Conservation (phyloP, 2,797 vertebrate genomes). For the Micromesistius poutassou region DNA sequence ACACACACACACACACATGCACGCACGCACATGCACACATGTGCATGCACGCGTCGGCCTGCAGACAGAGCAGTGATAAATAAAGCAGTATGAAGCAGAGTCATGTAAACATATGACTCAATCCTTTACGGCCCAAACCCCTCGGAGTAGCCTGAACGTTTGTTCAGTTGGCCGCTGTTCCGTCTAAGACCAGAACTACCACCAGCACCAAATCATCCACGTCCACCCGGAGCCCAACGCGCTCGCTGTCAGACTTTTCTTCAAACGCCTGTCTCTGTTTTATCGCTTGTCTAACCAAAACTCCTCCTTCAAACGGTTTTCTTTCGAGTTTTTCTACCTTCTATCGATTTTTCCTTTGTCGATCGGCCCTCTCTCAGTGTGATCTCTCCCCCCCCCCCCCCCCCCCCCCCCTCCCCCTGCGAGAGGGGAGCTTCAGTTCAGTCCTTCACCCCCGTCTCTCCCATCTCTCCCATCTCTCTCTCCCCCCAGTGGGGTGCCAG, state of each 20-base stretch:
- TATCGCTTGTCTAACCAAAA: no score
- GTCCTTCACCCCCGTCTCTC: background rate
- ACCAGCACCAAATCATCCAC: background rate
- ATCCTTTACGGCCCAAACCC: background rate
- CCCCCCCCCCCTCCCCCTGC: no score
- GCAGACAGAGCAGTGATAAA: background rate
- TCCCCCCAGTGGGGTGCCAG: background rate
- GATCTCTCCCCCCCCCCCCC: background rate
- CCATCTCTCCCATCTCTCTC: no score
- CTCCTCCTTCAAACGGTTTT: background rate
- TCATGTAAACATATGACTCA: background rate
- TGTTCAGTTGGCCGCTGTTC: background rate
- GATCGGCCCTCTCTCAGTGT: background rate
- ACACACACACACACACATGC: background rate
- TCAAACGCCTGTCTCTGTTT: background rate
- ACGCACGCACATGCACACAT: constrained; percentile 2
- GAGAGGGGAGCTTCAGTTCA: background rate
- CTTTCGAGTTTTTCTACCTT: background rate
- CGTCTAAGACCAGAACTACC: background rate
- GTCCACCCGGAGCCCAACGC: background rate
- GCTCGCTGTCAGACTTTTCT: background rate
- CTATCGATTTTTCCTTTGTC: background rate
- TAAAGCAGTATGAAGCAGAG: background rate
- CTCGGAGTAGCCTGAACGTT: background rate
- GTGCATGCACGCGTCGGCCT: background rate